Evolutionary conservation across 2,888 invertebrate genomes (phyloP), one percentile per base, ranked within the genome.

Genomic region (Xanthia icteritia): DNA sequence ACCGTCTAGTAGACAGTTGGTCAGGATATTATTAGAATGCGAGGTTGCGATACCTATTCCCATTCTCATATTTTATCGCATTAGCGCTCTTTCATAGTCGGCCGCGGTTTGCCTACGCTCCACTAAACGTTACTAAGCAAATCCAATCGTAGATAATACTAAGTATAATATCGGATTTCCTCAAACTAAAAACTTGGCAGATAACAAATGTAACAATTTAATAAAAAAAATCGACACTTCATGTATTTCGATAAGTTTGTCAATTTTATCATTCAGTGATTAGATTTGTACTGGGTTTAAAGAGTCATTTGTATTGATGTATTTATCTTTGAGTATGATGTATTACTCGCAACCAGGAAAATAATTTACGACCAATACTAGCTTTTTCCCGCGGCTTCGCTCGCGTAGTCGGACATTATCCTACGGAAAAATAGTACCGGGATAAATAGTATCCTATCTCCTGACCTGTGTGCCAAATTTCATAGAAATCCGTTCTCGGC

Each of bases 141-240:
- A 64, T 69, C 77, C 8, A 79, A 79, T 77, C 36, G 45, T 60
- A 77, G 77, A 77, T 68, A 79, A 83, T 65, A 79, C 42, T 42
- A 3, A 8, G 27, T 51, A 20, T 51, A 51, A 8, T 79, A 77
- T 68, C 42, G 15, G 27, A 83, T 17, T 83, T 79, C 51, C 56
- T 68, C 20, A 83, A 68, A 68, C 42, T 51, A n/a, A 64, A 27
- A 82, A 64, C 61, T 58, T 51, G n/a, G 36, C 63, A 58, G 78
- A 81, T 81, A 78, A 81, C 39, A 73, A 81, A 74, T 65, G 20
- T 72, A 56, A 63, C 27, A 81, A 8, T 73, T 39, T 63, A 56
- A 48, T 45, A n/a, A 27, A 1, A 31, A 31, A 64, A 58, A 23
- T 42, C 48, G 36, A 65, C 56, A 73, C 51, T 73, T 73, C 31